Percentiles rank a stretch among this genome's conserved stretches.
Evolutionary conservation across 1,140 invertebrate species (phyloP).

Genomic region (Bombus ignitus): DNA sequence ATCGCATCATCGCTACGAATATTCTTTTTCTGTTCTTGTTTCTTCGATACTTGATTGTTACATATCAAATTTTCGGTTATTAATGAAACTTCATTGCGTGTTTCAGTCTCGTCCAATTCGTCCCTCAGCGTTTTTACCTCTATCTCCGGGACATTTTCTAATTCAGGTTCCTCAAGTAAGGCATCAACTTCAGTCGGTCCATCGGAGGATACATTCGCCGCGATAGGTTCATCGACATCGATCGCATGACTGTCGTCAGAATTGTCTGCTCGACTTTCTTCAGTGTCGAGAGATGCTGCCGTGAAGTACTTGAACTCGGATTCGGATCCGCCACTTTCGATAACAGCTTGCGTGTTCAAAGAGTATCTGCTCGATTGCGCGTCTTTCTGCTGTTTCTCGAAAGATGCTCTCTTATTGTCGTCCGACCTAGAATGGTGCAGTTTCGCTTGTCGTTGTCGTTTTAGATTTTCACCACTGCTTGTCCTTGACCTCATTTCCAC

Average conservation of each 20-base stretch:
- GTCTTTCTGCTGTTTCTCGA: constrained; percentile 76
- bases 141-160: constrained; percentile 74
- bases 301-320: constrained; percentile 79
- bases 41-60: neutral
- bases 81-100: neutral
- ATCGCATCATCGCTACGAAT: neutral
- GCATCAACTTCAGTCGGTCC: constrained; percentile 70
- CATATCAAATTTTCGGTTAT: neutral
- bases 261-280: constrained; percentile 71
- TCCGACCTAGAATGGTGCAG: constrained; percentile 80
- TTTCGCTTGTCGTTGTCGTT: constrained; percentile 73
- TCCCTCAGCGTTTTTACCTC: constrained; percentile 57
- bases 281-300: constrained; percentile 71
- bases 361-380: constrained; percentile 77
- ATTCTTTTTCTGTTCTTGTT: neutral
- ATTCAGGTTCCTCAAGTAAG: constrained; percentile 77
- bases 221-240: constrained; percentile 71
- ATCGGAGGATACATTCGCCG: constrained; percentile 55
- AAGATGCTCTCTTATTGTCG: constrained; percentile 77
- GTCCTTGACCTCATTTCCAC: constrained; percentile 72
- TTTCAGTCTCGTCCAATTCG: constrained; percentile 42
- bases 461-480: constrained; percentile 75
- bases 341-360: constrained; percentile 73
- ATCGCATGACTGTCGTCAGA: constrained; percentile 73
- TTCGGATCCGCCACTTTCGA: constrained; percentile 67